phyloP scores from a whole-genome alignment of 2,888 invertebrate species.

The Xanthorhoe spadicearia region DNA sequence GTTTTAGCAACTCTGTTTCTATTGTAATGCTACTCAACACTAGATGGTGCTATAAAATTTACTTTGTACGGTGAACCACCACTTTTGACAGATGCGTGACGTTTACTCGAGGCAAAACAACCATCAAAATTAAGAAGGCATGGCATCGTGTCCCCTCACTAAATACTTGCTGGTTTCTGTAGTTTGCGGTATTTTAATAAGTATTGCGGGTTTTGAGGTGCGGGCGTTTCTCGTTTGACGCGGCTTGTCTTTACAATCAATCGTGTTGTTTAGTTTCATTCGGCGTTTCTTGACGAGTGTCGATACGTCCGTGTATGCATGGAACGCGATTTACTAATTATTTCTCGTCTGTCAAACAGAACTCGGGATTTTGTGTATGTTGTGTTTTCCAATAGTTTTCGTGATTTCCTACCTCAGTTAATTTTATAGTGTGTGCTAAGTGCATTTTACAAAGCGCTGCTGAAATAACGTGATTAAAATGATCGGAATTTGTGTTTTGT shows the following conservation, averaged over 20 bases:
- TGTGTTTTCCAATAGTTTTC: conserved; percentile 57
- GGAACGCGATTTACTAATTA: conserved; percentile 61
- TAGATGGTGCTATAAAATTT: conserved; percentile 31
- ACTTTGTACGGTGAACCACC: conserved; percentile 6
- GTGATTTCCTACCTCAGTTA: conserved; percentile 46
- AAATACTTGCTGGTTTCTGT: background rate
- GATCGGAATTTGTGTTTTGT: conserved; percentile 74
- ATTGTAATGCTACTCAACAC: conserved; percentile 33
- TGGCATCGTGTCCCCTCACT: conserved; percentile 7
- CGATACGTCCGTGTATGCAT: conserved; percentile 61
- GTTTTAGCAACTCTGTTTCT: background rate
- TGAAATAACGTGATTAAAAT: conserved; percentile 68
- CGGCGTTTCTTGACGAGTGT: conserved; percentile 66
- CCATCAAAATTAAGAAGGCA: conserved; percentile 32
- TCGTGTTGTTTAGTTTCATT: conserved; percentile 58
- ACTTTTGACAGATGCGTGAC: conserved; percentile 23
- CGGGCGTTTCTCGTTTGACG: conserved; percentile 55
- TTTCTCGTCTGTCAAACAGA: conserved; percentile 57
- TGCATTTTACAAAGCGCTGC: conserved; percentile 58
- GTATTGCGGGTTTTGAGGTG: conserved; percentile 38
- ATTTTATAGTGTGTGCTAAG: conserved; percentile 57
- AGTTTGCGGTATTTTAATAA: conserved; percentile 41
- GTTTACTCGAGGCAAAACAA: conserved; percentile 2
- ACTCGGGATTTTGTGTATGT: conserved; percentile 56
- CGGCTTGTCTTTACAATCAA: conserved; percentile 18